Conservation (phyloP, 2,113 vertebrate species). For the Oreotrochilus melanogaster region DNA sequence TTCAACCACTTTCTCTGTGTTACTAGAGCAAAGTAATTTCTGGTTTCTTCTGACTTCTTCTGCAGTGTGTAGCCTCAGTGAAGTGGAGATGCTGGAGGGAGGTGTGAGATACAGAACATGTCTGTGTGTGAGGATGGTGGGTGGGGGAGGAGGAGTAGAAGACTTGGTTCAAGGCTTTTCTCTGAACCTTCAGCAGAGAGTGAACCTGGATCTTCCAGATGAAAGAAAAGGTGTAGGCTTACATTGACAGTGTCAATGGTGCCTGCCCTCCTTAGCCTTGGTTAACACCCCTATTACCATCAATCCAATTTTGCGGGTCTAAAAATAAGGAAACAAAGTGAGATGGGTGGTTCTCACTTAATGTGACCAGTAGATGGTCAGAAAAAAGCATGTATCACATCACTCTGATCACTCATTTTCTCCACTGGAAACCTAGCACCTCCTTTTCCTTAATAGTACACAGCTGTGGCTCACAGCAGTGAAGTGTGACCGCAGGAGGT, state of each 20-base stretch:
- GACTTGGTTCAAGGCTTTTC: neutral
- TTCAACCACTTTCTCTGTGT: neutral
- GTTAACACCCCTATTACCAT: fast-evolving
- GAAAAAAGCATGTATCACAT: neutral
- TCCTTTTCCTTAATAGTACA: neutral
- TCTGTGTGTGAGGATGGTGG: neutral
- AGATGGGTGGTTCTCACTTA: neutral
- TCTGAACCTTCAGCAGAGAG: neutral
- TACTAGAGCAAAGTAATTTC: neutral
- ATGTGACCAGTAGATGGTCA: neutral
- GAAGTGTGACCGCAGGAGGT: neutral
- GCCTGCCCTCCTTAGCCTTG: neutral
- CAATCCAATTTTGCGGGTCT: neutral
- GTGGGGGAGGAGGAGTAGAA: neutral
- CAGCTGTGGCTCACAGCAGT: neutral
- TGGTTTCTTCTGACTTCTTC: neutral
- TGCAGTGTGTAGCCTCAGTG: neutral
- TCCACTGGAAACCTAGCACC: neutral
- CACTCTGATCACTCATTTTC: neutral
- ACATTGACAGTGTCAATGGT: neutral
- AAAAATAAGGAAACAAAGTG: neutral
- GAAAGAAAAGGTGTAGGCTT: neutral
- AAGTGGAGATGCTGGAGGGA: neutral
- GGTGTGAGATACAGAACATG: neutral
- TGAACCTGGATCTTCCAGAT: neutral